Conservation (phyloP, 1,140 invertebrate species). For the Chymomyza costata region DNA sequence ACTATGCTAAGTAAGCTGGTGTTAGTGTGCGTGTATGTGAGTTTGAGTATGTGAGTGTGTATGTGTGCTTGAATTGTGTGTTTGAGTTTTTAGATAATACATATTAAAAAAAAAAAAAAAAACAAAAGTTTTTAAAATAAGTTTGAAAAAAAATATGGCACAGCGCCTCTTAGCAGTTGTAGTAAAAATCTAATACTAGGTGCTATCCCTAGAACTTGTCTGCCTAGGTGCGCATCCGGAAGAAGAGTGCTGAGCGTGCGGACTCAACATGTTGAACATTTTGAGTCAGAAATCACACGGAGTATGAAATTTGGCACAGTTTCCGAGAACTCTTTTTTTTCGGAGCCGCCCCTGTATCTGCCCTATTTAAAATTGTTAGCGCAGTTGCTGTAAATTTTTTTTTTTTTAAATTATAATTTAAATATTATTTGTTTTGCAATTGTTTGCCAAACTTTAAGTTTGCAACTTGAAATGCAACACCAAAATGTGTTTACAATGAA, state of each 20-base stretch:
- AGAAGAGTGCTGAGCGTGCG: too few species aligned
- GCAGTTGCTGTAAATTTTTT: background rate
- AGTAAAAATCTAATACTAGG: slow-evolving; percentile 5
- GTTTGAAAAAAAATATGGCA: slow-evolving; percentile 16
- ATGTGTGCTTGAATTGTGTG: slow-evolving; percentile 4
- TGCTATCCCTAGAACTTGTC: background rate
- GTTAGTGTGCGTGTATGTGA: slow-evolving; percentile 10
- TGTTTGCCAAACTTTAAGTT: slow-evolving; percentile 65
- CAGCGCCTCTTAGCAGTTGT: slow-evolving; percentile 33
- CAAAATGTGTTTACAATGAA: slow-evolving; percentile 57
- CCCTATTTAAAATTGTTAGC: slow-evolving; percentile 12
- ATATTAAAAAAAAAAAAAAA: slow-evolving; percentile 14
- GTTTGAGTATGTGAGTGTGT: slow-evolving; percentile 4
- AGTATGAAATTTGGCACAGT: too few species aligned
- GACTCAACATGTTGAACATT: too few species aligned
- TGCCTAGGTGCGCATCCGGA: too few species aligned
- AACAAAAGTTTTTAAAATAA: slow-evolving; percentile 8
- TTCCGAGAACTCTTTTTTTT: slow-evolving; percentile 25
- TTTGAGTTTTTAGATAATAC: slow-evolving; percentile 16
- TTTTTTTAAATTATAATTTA: slow-evolving; percentile 2
- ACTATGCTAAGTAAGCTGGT: slow-evolving; percentile 35
- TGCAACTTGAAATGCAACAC: slow-evolving; percentile 35
- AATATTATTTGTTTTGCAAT: slow-evolving; percentile 20
- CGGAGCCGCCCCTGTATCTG: background rate
- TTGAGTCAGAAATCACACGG: too few species aligned